These are phyloP conservation scores for Hemistola chrysoprasaria DNA, from an alignment of 2,888 invertebrate genomes.

Conservation along the genomic window DNA sequence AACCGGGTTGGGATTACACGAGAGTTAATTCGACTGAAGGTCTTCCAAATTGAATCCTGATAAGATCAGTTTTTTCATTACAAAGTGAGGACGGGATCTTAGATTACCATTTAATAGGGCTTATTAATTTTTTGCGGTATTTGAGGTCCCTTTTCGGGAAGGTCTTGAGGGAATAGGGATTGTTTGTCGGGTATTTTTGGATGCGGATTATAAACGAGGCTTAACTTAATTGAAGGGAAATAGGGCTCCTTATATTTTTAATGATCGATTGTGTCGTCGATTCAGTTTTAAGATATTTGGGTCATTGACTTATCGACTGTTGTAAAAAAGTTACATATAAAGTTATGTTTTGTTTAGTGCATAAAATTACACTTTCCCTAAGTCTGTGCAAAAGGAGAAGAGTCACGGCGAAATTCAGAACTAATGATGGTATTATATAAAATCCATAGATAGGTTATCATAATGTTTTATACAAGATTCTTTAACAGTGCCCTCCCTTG, in stretches of 20 bases:
- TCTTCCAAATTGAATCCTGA: conserved; percentile 53
- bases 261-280: conserved; percentile 7
- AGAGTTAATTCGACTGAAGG: conserved; percentile 43
- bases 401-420: no score
- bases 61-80: conserved; percentile 54
- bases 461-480: no score
- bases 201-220: conserved; percentile 23
- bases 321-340: no score
- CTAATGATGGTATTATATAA: no score
- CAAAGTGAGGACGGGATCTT: conserved; percentile 38
- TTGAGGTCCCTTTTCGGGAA: conserved; percentile 19
- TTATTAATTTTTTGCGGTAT: conserved; percentile 44
- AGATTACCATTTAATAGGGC: conserved; percentile 46
- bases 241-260: conserved; percentile 10
- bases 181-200: conserved; percentile 26
- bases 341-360: no score
- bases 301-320: no score
- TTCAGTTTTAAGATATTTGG: no score
- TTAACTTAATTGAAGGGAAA: conserved; percentile 16
- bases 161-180: conserved; percentile 20
- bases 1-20: conserved; percentile 34
- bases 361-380: no score
- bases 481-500: no score
- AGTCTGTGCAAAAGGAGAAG: no score
- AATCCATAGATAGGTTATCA: no score